These are phyloP conservation scores for Betta splendens DNA, from an alignment of 2,797 vertebrate genomes.

Conservation along the genomic window DNA sequence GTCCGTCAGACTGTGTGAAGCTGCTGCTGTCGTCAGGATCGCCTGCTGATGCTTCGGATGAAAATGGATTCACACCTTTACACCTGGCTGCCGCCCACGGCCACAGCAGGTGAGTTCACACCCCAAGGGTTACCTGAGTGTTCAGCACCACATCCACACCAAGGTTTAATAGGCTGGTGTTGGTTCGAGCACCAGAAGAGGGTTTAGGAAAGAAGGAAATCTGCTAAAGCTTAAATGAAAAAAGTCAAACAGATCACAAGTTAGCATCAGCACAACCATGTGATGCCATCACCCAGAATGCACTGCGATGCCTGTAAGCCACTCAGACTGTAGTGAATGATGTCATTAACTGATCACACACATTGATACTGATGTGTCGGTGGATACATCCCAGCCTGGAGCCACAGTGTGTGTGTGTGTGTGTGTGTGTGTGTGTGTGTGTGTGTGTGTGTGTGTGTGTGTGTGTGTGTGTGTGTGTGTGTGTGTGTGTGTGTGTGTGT, in stretches of 20 bases:
- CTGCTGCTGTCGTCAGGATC: slow-evolving; percentile 93
- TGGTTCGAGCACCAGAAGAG: too few species aligned
- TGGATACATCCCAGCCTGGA: background rate
- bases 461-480: slow-evolving; percentile 12
- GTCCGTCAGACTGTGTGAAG: slow-evolving; percentile 89
- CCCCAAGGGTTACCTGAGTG: too few species aligned
- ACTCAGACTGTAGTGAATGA: too few species aligned
- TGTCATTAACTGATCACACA: slow-evolving; percentile 10
- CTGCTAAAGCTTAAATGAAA: too few species aligned
- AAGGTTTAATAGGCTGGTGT: too few species aligned
- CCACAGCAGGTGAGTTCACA: slow-evolving; percentile 84
- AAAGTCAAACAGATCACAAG: too few species aligned
- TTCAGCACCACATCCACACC: too few species aligned
- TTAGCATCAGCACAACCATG: too few species aligned
- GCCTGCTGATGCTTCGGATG: slow-evolving; percentile 87
- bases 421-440: background rate
- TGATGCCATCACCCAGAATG: too few species aligned
- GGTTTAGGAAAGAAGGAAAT: too few species aligned
- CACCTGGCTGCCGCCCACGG: slow-evolving; percentile 90
- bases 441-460: slow-evolving; percentile 4
- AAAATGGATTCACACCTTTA: slow-evolving; percentile 92
- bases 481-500: slow-evolving; percentile 7
- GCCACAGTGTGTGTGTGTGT: slow-evolving; percentile 5
- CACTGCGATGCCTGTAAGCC: too few species aligned
- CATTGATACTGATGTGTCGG: slow-evolving; percentile 20